Evolutionary conservation across 2,113 vertebrate species (phyloP).

Genomic region (Corapipo altera): DNA sequence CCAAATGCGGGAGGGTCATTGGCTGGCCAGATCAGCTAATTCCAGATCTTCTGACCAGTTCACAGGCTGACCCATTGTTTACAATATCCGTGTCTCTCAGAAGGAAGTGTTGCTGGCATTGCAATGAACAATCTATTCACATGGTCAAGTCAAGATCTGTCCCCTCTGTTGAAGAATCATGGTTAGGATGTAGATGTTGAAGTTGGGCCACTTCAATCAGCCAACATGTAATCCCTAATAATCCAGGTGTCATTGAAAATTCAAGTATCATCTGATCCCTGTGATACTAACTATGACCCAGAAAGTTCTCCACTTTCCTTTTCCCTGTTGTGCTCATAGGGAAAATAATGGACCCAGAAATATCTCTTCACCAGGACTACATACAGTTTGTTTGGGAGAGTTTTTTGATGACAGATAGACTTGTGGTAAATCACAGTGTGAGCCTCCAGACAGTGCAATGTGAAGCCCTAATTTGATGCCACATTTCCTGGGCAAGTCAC

Average conservation of each 20-base stretch:
- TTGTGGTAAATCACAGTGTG: neutral
- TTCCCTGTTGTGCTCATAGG: neutral
- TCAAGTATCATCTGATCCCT: neutral
- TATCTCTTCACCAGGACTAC: neutral
- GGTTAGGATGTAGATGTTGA: neutral
- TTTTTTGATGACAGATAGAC: neutral
- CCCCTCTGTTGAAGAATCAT: neutral
- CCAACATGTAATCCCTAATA: neutral
- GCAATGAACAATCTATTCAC: neutral
- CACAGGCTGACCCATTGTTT: neutral
- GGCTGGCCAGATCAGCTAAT: neutral
- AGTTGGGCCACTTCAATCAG: neutral
- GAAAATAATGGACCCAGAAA: neutral
- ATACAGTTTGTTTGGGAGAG: fast-evolving
- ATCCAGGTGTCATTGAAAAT: neutral
- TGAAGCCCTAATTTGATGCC: neutral
- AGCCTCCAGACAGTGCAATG: neutral
- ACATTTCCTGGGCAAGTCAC: neutral
- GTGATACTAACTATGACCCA: neutral
- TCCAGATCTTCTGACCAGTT: neutral
- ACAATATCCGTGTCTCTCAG: neutral
- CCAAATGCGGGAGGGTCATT: neutral
- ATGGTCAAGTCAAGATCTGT: neutral
- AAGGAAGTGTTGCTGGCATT: neutral
- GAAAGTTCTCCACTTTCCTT: neutral